Evolutionary conservation across 2,888 invertebrate species (phyloP).

Genomic region (Carcina quercana): DNA sequence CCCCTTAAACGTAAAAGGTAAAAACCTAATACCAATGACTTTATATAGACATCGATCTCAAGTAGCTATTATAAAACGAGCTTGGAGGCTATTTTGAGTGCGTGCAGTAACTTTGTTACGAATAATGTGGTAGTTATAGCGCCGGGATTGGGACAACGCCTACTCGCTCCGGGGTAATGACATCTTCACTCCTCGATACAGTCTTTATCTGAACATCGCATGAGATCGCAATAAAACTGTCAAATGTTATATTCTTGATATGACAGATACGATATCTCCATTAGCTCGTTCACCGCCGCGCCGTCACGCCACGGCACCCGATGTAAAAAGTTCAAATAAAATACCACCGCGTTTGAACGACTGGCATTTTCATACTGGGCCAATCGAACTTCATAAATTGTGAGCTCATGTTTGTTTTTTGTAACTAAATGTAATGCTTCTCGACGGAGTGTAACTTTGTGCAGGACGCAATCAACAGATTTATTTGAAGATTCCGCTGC

Average conservation of each 20-base stretch:
- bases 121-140: slow-evolving; percentile 12
- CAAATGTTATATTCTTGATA: slow-evolving; percentile 56
- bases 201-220: slow-evolving; percentile 48
- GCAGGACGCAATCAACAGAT: slow-evolving; percentile 65
- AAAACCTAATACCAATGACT: slow-evolving; percentile 26
- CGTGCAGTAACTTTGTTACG: slow-evolving; percentile 3
- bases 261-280: slow-evolving; percentile 66
- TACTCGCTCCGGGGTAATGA: slow-evolving; percentile 18
- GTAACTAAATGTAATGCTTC: slow-evolving; percentile 60
- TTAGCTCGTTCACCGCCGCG: slow-evolving; percentile 54
- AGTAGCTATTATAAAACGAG: slow-evolving; percentile 1
- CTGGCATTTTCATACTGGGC: slow-evolving; percentile 30
- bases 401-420: slow-evolving; percentile 58
- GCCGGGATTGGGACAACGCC: too few species aligned
- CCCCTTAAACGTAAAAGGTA: slow-evolving; percentile 29
- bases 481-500: slow-evolving; percentile 58
- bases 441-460: slow-evolving; percentile 60
- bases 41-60: slow-evolving; percentile 24
- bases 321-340: slow-evolving; percentile 41
- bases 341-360: slow-evolving; percentile 44
- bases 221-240: slow-evolving; percentile 63
- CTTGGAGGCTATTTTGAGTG: neutral
- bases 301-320: too few species aligned
- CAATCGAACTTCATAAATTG: slow-evolving; percentile 52
- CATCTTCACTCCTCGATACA: slow-evolving; percentile 30